Percentiles rank a stretch among this genome's conserved stretches.
These are phyloP conservation scores for Zaprionus davidi DNA, from an alignment of 1,140 invertebrate genomes.

Conservation along the genomic window DNA sequence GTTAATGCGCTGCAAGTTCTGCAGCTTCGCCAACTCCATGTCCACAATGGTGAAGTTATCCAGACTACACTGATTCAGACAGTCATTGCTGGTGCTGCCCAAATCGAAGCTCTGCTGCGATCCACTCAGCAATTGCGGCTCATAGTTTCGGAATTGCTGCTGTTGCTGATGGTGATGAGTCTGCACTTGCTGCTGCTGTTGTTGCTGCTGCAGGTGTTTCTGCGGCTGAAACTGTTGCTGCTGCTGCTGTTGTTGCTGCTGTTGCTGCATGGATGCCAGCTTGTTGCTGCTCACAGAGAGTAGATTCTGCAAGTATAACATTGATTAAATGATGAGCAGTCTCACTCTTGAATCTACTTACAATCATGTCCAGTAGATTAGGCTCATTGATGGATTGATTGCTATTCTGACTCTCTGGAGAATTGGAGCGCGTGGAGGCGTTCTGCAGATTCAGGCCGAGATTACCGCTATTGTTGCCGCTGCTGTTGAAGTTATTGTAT, in stretches of 20 bases:
- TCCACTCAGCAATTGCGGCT: constrained; percentile 57
- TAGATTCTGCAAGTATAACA: constrained; percentile 63
- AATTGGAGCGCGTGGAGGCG: constrained; percentile 86
- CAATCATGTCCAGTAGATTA: constrained; percentile 88
- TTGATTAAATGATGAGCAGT: not conserved
- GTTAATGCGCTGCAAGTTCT: constrained; percentile 85
- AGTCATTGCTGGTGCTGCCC: constrained; percentile 44
- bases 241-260: constrained; percentile 81
- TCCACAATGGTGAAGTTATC: constrained; percentile 75
- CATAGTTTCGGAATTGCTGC: constrained; percentile 53
- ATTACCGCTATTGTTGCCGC: constrained; percentile 51
- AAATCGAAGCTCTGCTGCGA: constrained; percentile 59
- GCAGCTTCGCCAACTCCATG: constrained; percentile 84
- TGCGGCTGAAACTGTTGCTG: constrained; percentile 65
- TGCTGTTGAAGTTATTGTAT: constrained; percentile 44
- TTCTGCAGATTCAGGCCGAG: constrained; percentile 65
- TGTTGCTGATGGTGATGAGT: constrained; percentile 63
- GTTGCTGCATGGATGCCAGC: constrained; percentile 65
- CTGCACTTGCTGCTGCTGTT: constrained; percentile 20
- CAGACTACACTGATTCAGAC: constrained; percentile 54
- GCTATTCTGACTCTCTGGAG: constrained; percentile 87
- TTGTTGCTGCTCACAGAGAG: constrained; percentile 72
- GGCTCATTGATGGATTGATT: constrained; percentile 87
- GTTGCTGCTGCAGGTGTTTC: constrained; percentile 44
- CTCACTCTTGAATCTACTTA: constrained; percentile 78